phyloP scores from a whole-genome alignment of 2,113 vertebrate genomes.

The Reinhardtius hippoglossoides region DNA sequence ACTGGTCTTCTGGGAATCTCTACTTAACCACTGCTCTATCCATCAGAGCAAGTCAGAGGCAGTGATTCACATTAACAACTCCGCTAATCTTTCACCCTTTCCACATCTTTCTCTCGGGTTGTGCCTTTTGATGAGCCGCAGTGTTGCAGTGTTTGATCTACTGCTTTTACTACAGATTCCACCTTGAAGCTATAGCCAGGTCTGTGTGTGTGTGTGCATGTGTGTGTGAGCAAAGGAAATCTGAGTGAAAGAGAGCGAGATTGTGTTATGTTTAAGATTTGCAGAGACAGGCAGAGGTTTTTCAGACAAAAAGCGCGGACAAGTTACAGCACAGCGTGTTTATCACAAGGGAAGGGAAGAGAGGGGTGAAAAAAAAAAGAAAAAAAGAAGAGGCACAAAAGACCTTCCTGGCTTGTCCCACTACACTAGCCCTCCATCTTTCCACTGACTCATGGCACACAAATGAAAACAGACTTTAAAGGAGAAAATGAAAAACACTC shows the following conservation, averaged over 20 bases:
- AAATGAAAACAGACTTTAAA: constrained; percentile 76
- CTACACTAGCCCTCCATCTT: constrained; percentile 55
- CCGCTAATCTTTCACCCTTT: constrained; percentile 43
- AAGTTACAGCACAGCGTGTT: constrained; percentile 73
- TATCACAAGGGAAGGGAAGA: constrained; percentile 60
- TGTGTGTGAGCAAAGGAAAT: neutral
- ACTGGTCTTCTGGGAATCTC: constrained; percentile 9
- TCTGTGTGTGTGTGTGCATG: constrained; percentile 4
- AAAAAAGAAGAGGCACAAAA: constrained; percentile 52
- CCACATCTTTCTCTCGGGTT: constrained; percentile 46
- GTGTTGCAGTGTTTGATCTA: constrained; percentile 40
- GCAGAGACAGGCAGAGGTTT: constrained; percentile 59
- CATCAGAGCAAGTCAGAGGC: constrained; percentile 9
- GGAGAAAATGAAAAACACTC: constrained; percentile 63
- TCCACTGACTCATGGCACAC: constrained; percentile 74
- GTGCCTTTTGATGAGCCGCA: constrained; percentile 50
- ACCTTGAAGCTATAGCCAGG: constrained; percentile 26
- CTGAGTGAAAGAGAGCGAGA: constrained; percentile 8
- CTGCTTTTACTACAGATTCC: constrained; percentile 41
- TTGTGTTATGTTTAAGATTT: constrained; percentile 61
- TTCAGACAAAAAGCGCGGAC: constrained; percentile 68
- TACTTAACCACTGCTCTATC: constrained; percentile 3
- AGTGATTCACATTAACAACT: constrained; percentile 54
- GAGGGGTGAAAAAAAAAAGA: neutral
- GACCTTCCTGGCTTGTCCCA: constrained; percentile 62